Conservation (phyloP, 2,888 invertebrate genomes). For the Cepaea hortensis region DNA sequence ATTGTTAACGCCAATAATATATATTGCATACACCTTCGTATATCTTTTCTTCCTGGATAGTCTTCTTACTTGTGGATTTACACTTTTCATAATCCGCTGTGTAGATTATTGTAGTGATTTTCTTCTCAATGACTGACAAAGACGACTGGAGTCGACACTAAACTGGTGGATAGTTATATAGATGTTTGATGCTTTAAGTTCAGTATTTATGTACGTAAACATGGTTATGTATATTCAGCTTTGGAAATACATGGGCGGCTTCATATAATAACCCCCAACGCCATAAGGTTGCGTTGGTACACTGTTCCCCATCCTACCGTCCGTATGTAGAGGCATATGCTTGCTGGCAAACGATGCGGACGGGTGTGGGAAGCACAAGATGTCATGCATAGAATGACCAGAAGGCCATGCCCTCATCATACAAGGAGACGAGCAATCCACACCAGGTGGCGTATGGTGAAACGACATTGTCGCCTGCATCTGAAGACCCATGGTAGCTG, state of each 20-base stretch:
- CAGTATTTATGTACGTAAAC: conserved; percentile 51
- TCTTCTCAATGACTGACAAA: too few relatives aligned
- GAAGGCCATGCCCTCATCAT: conserved; percentile 73
- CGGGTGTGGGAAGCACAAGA: conserved; percentile 64
- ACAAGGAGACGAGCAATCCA: conserved; percentile 63
- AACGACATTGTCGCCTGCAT: conserved; percentile 47
- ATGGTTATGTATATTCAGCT: not conserved
- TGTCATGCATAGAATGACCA: conserved; percentile 72
- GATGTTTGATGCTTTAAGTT: conserved; percentile 57
- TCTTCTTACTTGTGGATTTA: too few relatives aligned
- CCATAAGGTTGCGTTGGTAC: conserved; percentile 55
- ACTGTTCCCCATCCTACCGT: conserved; percentile 32
- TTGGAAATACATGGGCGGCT: conserved; percentile 63
- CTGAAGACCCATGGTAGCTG: not conserved
- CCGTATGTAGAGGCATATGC: conserved; percentile 53
- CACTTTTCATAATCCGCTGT: too few relatives aligned
- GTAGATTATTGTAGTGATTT: too few relatives aligned
- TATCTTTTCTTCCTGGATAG: too few relatives aligned
- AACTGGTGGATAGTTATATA: not conserved
- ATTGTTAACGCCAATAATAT: too few relatives aligned
- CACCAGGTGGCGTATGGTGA: conserved; percentile 53
- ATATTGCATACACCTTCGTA: too few relatives aligned
- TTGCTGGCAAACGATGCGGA: conserved; percentile 60
- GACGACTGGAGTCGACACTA: too few relatives aligned
- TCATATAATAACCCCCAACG: conserved; percentile 60